These are phyloP conservation scores for Pseudococcus jackbeardsleyi DNA, from an alignment of 2,888 invertebrate species.

Conservation along the genomic window DNA sequence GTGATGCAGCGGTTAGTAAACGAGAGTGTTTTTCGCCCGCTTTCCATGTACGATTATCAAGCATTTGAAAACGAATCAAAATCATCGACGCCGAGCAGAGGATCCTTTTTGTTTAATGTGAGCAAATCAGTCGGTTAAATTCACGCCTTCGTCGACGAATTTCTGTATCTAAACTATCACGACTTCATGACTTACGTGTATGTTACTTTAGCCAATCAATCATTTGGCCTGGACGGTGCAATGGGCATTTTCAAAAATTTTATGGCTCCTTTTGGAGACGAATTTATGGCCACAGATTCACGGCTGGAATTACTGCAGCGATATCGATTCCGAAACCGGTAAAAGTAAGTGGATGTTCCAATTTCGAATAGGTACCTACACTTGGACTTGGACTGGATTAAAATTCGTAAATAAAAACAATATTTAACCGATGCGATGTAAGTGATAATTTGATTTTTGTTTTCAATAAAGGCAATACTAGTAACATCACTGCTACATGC, in stretches of 20 bases:
- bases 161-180: too few relatives aligned
- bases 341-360: not conserved
- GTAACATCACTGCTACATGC: not conserved
- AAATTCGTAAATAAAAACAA: too few relatives aligned
- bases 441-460: constrained; percentile 2
- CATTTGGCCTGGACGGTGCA: not conserved
- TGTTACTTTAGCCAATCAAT: constrained; percentile 19
- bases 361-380: too few relatives aligned
- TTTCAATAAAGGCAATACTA: not conserved
- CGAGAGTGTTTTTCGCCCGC: constrained; percentile 79
- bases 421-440: too few relatives aligned
- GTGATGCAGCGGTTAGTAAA: constrained; percentile 83
- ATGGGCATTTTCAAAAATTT: constrained; percentile 59
- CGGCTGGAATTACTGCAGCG: not conserved
- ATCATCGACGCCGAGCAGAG: constrained; percentile 66
- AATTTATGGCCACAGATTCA: constrained; percentile 55
- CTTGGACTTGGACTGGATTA: not conserved
- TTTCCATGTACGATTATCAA: constrained; percentile 88
- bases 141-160: too few relatives aligned
- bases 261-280: constrained; percentile 65
- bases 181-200: too few relatives aligned
- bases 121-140: constrained; percentile 64
- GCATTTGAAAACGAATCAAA: constrained; percentile 77
- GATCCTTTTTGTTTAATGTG: constrained; percentile 70
- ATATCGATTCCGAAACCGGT: not conserved